Percentiles rank a stretch among this genome's conserved stretches.
phyloP scores from a whole-genome alignment of 2,797 vertebrate species.

The Catostomus latipinnis region DNA sequence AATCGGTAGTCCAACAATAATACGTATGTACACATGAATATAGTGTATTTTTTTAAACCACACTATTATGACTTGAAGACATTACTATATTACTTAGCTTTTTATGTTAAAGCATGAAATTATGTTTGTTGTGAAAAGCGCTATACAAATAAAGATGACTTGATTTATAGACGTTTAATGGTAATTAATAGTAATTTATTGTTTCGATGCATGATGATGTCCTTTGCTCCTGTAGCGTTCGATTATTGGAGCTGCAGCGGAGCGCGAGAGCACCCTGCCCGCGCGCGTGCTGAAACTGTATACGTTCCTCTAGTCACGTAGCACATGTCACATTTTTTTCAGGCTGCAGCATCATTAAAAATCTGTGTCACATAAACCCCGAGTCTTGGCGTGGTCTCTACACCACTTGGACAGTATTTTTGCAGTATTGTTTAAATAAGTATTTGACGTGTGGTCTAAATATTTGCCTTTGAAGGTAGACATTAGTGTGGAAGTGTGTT shows the following conservation, averaged over 20 bases:
- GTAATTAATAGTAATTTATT: no score
- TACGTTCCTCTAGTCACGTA: constrained; percentile 83
- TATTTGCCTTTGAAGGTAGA: background rate
- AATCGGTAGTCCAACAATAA: background rate
- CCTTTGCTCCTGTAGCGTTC: constrained; percentile 12
- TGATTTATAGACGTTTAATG: no score
- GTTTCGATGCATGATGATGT: background rate
- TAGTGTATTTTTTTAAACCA: no score
- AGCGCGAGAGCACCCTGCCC: constrained; percentile 54
- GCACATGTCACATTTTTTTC: constrained; percentile 56
- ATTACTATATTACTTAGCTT: no score
- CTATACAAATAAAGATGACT: no score
- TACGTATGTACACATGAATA: no score
- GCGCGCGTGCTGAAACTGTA: constrained; percentile 53
- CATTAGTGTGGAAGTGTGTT: background rate
- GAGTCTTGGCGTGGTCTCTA: background rate
- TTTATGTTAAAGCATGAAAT: no score
- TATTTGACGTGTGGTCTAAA: background rate
- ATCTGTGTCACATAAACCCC: background rate
- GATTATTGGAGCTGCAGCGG: constrained; percentile 2
- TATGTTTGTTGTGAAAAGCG: no score
- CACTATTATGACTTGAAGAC: no score
- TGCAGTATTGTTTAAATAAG: background rate
- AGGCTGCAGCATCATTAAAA: constrained; percentile 9
- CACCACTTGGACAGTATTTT: background rate